phyloP scores from a whole-genome alignment of 2,888 invertebrate species.

The Elgonia sp. region DNA sequence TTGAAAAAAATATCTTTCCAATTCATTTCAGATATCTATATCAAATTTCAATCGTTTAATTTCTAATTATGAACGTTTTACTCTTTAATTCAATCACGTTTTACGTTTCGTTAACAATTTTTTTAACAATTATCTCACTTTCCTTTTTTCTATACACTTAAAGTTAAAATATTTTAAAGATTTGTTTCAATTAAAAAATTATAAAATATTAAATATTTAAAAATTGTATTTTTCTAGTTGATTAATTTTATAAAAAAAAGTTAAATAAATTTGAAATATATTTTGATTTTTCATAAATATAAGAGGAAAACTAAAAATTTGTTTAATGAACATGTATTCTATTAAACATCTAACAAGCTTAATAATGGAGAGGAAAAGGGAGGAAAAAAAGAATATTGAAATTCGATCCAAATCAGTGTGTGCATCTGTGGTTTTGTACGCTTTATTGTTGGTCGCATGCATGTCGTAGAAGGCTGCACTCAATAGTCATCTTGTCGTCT shows the following conservation, averaged over 20 bases:
- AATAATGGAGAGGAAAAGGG: background rate
- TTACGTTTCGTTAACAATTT: no score
- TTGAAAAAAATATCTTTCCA: background rate
- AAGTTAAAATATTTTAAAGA: no score
- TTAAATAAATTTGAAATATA: no score
- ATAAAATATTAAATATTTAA: no score
- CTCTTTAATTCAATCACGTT: no score
- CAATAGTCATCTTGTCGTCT: slow-evolving; percentile 85
- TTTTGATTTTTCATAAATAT: background rate
- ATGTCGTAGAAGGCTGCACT: slow-evolving; percentile 78
- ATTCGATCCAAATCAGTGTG: slow-evolving; percentile 66
- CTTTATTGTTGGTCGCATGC: slow-evolving; percentile 63
- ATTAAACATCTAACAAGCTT: slow-evolving; percentile 38
- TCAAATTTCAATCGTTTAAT: background rate
- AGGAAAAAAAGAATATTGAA: slow-evolving; percentile 50
- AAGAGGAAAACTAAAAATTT: background rate
- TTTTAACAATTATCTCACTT: no score
- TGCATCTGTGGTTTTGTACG: slow-evolving; percentile 64
- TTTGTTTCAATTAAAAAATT: no score
- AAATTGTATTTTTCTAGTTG: no score
- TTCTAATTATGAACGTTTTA: no score
- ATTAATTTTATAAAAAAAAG: no score
- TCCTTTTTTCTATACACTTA: no score
- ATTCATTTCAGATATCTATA: background rate
- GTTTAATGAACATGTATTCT: background rate